phyloP scores from a whole-genome alignment of 2,113 vertebrate genomes.

The Paradisaea rubra region DNA sequence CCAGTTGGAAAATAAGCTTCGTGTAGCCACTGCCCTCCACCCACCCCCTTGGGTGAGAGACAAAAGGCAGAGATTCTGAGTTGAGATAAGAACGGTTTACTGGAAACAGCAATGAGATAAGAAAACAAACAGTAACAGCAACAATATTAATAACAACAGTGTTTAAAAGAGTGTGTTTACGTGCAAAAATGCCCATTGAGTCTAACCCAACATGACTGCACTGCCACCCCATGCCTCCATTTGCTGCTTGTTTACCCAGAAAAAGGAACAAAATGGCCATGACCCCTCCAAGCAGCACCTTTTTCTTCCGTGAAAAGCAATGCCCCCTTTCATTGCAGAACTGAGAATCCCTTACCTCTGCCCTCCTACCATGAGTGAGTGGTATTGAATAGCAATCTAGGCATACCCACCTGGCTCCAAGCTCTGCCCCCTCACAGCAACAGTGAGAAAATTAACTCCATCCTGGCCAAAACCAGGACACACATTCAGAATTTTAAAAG shows the following conservation, averaged over 20 bases:
- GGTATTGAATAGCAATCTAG: background rate
- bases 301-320: background rate
- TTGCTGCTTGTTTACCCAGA: background rate
- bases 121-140: background rate
- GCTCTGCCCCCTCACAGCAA: background rate
- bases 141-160: background rate
- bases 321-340: background rate
- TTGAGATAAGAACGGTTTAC: background rate
- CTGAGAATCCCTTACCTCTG: background rate
- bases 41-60: background rate
- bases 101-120: background rate
- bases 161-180: background rate
- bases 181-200: background rate
- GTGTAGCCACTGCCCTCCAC: background rate
- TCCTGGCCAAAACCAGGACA: background rate
- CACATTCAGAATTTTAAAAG: background rate
- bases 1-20: background rate
- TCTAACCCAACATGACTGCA: accelerated
- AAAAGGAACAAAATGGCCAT: background rate
- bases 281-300: background rate
- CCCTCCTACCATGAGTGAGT: background rate
- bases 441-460: background rate
- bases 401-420: background rate
- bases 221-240: background rate
- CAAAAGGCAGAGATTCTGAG: background rate